Percentiles rank a stretch among this genome's conserved stretches.
Evolutionary conservation across 2,797 vertebrate genomes (phyloP).

Genomic region (Macropodus opercularis): DNA sequence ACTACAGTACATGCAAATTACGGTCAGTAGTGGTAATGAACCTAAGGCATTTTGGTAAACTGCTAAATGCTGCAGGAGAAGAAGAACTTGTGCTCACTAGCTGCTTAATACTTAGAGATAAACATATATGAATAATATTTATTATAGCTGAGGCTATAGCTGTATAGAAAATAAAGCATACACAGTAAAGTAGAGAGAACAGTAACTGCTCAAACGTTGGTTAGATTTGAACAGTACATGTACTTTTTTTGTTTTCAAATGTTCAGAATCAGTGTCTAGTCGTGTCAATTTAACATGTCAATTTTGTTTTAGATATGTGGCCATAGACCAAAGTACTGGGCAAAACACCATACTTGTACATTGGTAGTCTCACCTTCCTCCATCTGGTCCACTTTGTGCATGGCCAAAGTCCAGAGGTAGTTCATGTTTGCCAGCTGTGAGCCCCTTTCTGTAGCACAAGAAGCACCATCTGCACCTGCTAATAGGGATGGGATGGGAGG

Average conservation of each 20-base stretch:
- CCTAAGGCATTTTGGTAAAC: conserved; percentile 8
- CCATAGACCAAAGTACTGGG: background rate
- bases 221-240: too few species aligned
- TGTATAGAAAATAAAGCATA: background rate
- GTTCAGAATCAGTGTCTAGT: background rate
- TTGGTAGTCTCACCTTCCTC: conserved; percentile 38
- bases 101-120: background rate
- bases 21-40: background rate
- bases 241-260: too few species aligned
- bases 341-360: background rate
- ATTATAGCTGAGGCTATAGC: background rate
- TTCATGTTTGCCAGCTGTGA: conserved; percentile 76
- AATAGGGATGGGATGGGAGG: conserved; percentile 70
- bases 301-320: background rate
- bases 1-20: conserved; percentile 12
- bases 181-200: background rate
- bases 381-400: conserved; percentile 53
- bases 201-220: too few species aligned
- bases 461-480: conserved; percentile 73
- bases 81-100: background rate
- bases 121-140: background rate
- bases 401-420: conserved; percentile 69
- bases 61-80: background rate
- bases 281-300: background rate
- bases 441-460: conserved; percentile 64